Percentiles rank a stretch among this genome's conserved stretches.
These are phyloP conservation scores for Aethina tumida DNA, from an alignment of 1,140 invertebrate species.

Conservation along the genomic window DNA sequence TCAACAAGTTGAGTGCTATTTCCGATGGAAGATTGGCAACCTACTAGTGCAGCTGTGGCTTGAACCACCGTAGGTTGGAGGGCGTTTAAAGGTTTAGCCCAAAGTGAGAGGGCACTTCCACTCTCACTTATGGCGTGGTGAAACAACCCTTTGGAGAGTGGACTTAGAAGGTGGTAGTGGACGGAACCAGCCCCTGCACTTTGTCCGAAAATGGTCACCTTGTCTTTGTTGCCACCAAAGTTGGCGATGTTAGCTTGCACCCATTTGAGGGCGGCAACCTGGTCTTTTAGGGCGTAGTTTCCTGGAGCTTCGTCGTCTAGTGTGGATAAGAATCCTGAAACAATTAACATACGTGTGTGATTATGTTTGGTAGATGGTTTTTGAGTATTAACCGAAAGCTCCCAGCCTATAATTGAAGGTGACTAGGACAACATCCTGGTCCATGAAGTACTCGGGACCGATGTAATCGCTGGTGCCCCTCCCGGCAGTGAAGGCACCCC, in stretches of 20 bases:
- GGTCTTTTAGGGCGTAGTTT: slow-evolving; percentile 29
- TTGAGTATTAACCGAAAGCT: slow-evolving; percentile 48
- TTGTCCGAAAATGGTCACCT: slow-evolving; percentile 40
- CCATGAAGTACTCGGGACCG: slow-evolving; percentile 45
- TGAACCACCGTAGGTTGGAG: slow-evolving; percentile 12
- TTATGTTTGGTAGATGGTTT: too few species aligned
- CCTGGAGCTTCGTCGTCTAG: slow-evolving; percentile 27
- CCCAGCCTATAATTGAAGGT: slow-evolving; percentile 70
- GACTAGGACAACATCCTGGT: slow-evolving; percentile 57
- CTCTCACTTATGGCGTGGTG: slow-evolving; percentile 39
- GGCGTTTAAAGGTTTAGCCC: slow-evolving; percentile 34
- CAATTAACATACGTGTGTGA: not conserved
- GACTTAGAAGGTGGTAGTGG: slow-evolving; percentile 25
- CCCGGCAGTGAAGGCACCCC: slow-evolving; percentile 45
- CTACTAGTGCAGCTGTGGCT: slow-evolving; percentile 14
- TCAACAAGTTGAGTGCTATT: slow-evolving; percentile 33
- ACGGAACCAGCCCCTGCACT: slow-evolving; percentile 37
- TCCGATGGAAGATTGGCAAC: slow-evolving; percentile 10
- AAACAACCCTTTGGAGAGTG: slow-evolving; percentile 27
- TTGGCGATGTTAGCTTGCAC: slow-evolving; percentile 36
- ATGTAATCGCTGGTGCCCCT: slow-evolving; percentile 36
- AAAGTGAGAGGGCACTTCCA: slow-evolving; percentile 43
- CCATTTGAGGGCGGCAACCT: slow-evolving; percentile 27
- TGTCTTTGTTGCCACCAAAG: slow-evolving; percentile 40
- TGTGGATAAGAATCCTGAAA: slow-evolving; percentile 25